Evolutionary conservation across 64 coral and sea anemone genomes (phyloP), one percentile per base, ranked within the genome.

Genomic region (Actinia tenebrosa): DNA sequence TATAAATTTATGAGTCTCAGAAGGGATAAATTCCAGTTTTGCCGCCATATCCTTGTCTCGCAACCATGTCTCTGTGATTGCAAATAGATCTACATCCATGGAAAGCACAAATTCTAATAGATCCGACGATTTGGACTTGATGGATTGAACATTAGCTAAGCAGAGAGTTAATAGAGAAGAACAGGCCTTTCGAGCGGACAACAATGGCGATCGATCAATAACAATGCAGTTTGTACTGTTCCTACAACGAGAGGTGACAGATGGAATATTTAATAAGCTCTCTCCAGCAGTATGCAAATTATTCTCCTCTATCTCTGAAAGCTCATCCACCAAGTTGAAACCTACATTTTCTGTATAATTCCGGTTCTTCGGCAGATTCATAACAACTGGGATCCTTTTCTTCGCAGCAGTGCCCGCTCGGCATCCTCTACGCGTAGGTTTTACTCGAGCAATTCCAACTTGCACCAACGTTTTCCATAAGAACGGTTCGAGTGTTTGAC

Each of bases 1-100:
- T 16, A 84, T 46, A 37, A 88, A 77, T 27, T 60, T 84, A 45
- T 80, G 78, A 62, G 80, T 81, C 37, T 79, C 62, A 55, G 60
- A 30, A 43, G 91, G 86, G 45, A 80, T 61, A 80, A 79, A 87
- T 25, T 86, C 64, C 53, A 81, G 62, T 71, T 77, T 87, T 64
- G 77, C 71, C 17, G 84, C 85, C 62, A 52, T 80, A 23, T 92
- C 80, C 20, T 84, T 88, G 14, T 84, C 86, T 30, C 47, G 44
- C 20, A 92, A 60, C 90, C 90, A 92, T 17, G 90, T 92, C 82
- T 92, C 85, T 44, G 80, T 88, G 18, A 92, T 16, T 10, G 87
- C 91, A 86, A 86, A 79, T 44, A 93, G 46, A 88, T 85, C 91
- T 59, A 77, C 16, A 80, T 80, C 42, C n/a, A 2, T 23, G 15